Base-by-base conservation (phyloP, 2,888 invertebrate species). In the Fragum fragum region DNA sequence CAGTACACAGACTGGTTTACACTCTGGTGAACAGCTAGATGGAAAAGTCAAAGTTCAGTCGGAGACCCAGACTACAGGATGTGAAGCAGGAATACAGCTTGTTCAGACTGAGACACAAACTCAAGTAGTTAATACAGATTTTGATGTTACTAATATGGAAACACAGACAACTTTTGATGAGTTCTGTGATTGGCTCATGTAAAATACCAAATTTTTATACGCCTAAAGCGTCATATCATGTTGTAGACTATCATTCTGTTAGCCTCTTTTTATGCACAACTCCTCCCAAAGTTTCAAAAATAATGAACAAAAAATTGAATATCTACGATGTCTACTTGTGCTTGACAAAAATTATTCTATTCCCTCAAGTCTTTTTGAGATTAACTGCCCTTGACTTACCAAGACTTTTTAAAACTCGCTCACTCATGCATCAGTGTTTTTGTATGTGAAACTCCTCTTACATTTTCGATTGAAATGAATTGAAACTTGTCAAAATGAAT, bases 91-190 rank as follows among this genome's bases (percentile, higher is more conserved):
- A 29, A 73, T 72, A 28, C 76, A 70, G n/a, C 63, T 70, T n/a
- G 14, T 73, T 23, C 83, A 83, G 73, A 79, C 76, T 53, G 87
- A 91, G 74, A 91, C 89, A 5, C 91, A 91, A 47, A 79, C 84
- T 5, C 76, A 81, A 53, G 73, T 76, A 9, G 79, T 79, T 69
- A 55, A 29, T 28, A 52, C 53, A 7, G 79, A 81, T 36, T 84
- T 84, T 76, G 59, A 66, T 29, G 79, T 76, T 2, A 84, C 68
- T 7, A 84, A 81, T 52, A 84, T 73, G 70, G 76, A 84, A 32
- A 91, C 90, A 2, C 90, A 91, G 73, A 91, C 90, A 14, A 87
- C 86, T n/a, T 87, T 88, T 83, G 87, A 89, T 39, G 84, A 84
- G 21, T 63, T 85, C 16, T 79, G 73, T 73, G 76, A 76, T 32